phyloP scores from a whole-genome alignment of 2,113 vertebrate species.

The Sciurus niger region DNA sequence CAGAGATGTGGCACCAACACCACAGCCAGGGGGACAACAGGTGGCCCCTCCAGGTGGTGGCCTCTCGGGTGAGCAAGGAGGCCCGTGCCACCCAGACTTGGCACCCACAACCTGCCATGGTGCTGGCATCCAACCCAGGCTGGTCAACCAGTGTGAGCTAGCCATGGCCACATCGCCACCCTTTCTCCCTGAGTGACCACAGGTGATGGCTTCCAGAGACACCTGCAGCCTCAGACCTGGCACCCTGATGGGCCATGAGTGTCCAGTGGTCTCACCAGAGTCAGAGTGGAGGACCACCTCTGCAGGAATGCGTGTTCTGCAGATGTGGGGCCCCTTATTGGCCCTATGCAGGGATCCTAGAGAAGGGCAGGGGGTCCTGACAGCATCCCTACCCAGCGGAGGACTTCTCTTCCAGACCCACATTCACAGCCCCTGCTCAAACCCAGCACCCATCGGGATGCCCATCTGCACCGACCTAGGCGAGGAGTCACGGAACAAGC shows the following conservation, averaged over 20 bases:
- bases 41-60: neutral
- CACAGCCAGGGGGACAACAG: no score
- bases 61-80: no score
- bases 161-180: neutral
- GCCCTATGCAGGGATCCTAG: neutral
- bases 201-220: neutral
- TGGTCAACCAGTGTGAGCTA: no score
- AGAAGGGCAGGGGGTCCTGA: neutral
- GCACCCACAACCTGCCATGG: neutral
- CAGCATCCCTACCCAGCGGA: neutral
- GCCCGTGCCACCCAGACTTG: neutral
- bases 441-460: neutral
- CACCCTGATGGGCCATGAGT: neutral
- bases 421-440: neutral
- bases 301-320: neutral
- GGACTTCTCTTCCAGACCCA: neutral
- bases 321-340: neutral
- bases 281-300: neutral
- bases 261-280: neutral
- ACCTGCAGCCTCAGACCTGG: neutral
- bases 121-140: no score
- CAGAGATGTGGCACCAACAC: fast-evolving
- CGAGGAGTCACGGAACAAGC: neutral
- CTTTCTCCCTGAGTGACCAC: fast-evolving
- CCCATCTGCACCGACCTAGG: no score